A percentile compares a stretch with the other conserved stretches of the same genome.
phyloP scores from a whole-genome alignment of 1,140 invertebrate genomes.

The Papilio dardanus region DNA sequence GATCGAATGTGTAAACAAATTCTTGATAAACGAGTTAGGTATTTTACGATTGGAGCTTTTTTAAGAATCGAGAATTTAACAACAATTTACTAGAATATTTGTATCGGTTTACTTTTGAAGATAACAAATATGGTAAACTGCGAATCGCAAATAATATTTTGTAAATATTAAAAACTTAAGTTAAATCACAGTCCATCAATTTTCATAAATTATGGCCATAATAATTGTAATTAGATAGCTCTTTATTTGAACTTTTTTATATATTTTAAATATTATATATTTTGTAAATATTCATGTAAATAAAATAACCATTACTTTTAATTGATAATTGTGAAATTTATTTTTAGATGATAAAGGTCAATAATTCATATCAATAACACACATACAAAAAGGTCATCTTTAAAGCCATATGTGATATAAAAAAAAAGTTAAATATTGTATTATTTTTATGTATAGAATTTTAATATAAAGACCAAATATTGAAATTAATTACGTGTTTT shows the following conservation, averaged over 20 bases:
- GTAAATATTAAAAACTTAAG: not conserved
- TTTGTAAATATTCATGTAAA: constrained; percentile 16
- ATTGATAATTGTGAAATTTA: not conserved
- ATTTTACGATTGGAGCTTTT: no score
- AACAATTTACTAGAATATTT: no score
- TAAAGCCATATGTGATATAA: constrained; percentile 23
- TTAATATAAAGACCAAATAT: constrained; percentile 8
- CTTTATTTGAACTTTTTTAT: not conserved
- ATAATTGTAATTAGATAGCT: not conserved
- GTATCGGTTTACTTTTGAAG: no score
- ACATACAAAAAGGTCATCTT: not conserved
- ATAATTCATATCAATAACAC: not conserved
- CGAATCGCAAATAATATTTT: not conserved
- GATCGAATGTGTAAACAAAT: not conserved
- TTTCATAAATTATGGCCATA: constrained; percentile 15
- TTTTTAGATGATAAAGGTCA: not conserved
- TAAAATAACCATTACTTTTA: not conserved
- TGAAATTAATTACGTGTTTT: not conserved
- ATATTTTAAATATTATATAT: not conserved
- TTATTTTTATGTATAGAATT: constrained; percentile 3
- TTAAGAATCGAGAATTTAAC: no score
- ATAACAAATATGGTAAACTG: not conserved
- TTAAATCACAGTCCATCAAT: not conserved
- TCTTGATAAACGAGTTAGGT: not conserved
- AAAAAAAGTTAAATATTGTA: constrained; percentile 8